A percentile compares a stretch with the other conserved stretches of the same genome.
phyloP scores from a whole-genome alignment of 1,140 invertebrate genomes.

The Drosophila lacteicornis region DNA sequence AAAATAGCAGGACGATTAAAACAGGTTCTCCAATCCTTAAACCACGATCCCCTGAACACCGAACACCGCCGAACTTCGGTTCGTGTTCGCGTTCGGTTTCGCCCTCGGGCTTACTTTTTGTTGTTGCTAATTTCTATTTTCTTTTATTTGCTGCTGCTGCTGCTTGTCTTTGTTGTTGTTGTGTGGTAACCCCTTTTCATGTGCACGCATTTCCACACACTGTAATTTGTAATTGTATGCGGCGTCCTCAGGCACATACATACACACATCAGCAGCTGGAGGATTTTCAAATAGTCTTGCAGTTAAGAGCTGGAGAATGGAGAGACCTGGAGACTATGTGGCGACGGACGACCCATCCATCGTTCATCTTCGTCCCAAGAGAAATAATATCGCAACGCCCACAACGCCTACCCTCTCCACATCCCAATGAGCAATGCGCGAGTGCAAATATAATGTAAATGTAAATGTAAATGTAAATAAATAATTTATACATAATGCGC shows the following conservation, averaged over 20 bases:
- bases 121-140: slow-evolving; percentile 33
- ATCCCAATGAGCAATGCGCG: slow-evolving; percentile 16
- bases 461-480: slow-evolving; percentile 83
- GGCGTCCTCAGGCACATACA: neutral
- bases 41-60: slow-evolving; percentile 6
- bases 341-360: slow-evolving; percentile 21
- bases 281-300: neutral
- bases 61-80: neutral
- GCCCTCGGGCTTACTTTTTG: slow-evolving; percentile 22
- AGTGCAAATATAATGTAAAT: slow-evolving; percentile 77
- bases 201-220: slow-evolving; percentile 11
- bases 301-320: slow-evolving; percentile 11
- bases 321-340: slow-evolving; percentile 45
- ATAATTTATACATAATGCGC: slow-evolving; percentile 80
- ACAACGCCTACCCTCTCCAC: slow-evolving; percentile 2
- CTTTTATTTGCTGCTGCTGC: slow-evolving; percentile 4
- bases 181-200: slow-evolving; percentile 21
- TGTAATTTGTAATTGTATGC: slow-evolving; percentile 36
- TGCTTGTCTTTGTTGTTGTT: neutral
- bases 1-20: slow-evolving; percentile 14
- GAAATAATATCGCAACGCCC: slow-evolving; percentile 11
- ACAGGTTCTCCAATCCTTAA: slow-evolving; percentile 14
- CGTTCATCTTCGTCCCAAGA: slow-evolving; percentile 27
- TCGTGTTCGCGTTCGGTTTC: neutral
- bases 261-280: slow-evolving; percentile 1